These are phyloP conservation scores for Gadopsis bispinosus DNA, from an alignment of 2,797 vertebrate species.

Conservation along the genomic window DNA sequence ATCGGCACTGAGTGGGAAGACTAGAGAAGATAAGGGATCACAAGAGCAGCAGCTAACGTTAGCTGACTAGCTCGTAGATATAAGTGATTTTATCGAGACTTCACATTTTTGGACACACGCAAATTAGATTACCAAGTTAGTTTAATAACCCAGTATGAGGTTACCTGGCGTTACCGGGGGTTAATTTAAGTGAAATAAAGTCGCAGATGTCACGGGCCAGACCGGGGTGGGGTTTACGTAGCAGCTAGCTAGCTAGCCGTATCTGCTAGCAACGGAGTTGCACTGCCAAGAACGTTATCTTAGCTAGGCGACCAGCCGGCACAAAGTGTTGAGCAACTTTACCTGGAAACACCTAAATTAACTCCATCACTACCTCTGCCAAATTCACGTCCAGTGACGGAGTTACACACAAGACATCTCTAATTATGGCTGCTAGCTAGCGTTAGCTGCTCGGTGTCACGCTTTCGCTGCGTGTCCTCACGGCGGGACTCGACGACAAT, in stretches of 20 bases:
- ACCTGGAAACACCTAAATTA: too few relatives aligned
- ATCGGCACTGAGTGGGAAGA: too few relatives aligned
- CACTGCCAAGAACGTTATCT: neutral
- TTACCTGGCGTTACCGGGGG: fast-evolving
- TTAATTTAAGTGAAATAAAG: neutral
- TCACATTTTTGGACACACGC: fast-evolving
- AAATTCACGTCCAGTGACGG: neutral
- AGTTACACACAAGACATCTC: fast-evolving
- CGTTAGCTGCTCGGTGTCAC: conserved; percentile 74
- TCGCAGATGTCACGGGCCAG: conserved; percentile 38
- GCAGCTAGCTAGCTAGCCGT: conserved; percentile 47
- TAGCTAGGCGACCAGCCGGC: neutral
- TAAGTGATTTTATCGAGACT: neutral
- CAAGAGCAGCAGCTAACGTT: neutral
- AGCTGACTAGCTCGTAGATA: neutral
- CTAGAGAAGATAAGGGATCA: neutral
- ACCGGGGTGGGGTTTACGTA: conserved; percentile 68
- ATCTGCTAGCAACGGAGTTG: conserved; percentile 17
- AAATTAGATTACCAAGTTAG: fast-evolving
- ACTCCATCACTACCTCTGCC: fast-evolving
- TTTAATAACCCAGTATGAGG: fast-evolving
- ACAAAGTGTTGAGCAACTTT: neutral
- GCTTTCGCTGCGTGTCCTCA: conserved; percentile 71
- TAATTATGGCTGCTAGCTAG: conserved; percentile 54
- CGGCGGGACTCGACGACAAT: conserved; percentile 51